Percentiles rank a stretch among this genome's conserved stretches.
Conservation (phyloP, 1,140 invertebrate genomes). For the Contarinia nasturtii region DNA sequence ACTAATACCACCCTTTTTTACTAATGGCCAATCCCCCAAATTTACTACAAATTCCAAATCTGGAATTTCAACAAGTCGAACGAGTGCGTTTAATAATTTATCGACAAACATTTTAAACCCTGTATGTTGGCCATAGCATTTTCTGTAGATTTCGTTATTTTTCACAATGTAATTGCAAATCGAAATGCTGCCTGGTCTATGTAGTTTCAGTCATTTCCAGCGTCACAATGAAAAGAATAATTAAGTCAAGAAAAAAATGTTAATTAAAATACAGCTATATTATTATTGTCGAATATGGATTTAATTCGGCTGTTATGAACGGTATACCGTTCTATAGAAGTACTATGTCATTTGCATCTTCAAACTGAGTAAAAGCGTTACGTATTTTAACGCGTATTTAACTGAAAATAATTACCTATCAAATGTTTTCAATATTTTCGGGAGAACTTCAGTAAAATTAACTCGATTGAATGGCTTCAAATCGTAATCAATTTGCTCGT, state of each 20-base stretch:
- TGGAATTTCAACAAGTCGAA: slow-evolving; percentile 64
- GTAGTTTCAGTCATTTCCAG: too few relatives aligned
- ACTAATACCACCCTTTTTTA: slow-evolving; percentile 26
- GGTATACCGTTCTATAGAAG: too few relatives aligned
- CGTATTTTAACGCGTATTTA: too few relatives aligned
- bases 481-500: slow-evolving; percentile 57
- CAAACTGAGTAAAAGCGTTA: too few relatives aligned
- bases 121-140: slow-evolving; percentile 85
- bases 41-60: slow-evolving; percentile 86
- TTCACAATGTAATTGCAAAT: slow-evolving; percentile 82
- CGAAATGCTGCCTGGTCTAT: slow-evolving; percentile 52
- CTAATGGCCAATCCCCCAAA: slow-evolving; percentile 88
- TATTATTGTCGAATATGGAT: too few relatives aligned
- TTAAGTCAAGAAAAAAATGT: too few relatives aligned
- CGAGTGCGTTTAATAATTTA: slow-evolving; percentile 63
- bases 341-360: too few relatives aligned
- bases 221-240: too few relatives aligned
- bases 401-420: too few relatives aligned
- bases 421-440: slow-evolving; percentile 39
- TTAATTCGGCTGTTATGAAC: too few relatives aligned
- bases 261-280: too few relatives aligned
- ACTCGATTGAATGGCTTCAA: slow-evolving; percentile 47
- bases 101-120: slow-evolving; percentile 94
- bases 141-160: slow-evolving; percentile 67
- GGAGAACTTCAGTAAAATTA: slow-evolving; percentile 47